Base-by-base conservation (phyloP, 1,140 invertebrate genomes). In the Adoxophyes honmai region DNA sequence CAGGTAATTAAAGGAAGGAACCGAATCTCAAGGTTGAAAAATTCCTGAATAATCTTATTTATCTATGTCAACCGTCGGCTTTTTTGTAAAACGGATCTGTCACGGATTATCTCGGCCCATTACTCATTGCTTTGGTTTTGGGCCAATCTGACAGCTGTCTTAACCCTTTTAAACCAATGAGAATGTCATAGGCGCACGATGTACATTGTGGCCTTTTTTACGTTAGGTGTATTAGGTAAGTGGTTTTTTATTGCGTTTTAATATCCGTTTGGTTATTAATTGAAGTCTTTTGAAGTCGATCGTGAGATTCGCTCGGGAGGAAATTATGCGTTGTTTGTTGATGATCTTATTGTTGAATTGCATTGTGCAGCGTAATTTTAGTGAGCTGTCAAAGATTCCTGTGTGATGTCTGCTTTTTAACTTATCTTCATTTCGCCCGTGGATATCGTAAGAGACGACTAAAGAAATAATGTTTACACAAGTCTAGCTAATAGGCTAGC, bases 81-180 rank as follows among this genome's bases (percentile, higher is more conserved):
- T 85, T 88, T 87, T 86, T 86, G 62, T 79, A 84, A 85, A 79
- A 84, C 72, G 81, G 69, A 86, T 86, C 81, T 88, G 85, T 86
- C 81, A 86, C 74, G 85, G 85, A 86, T 86, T 86, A 86, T 88
- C 83, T 85, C 52, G 34, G 53, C 54, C 54, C 62, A 86, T 88
- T 88, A 75, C 52, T 88, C 81, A 88, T 82, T 86, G 75, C 76
- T 85, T 85, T 88, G 75, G 67, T 72, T 70, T 65, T 68, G 65
- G 81, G 70, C 77, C 73, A 78, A 75, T 81, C 73, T 88, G 81
- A 84, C 83, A 88, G 83, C 73, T 77, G 78, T 73, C 74, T 80
- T 75, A 88, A 88, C 83, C 85, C 85, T 88, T 88, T 85, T 86
- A 81, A 86, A 78, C 85, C 85, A 86, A 86, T 86, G 81, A 76